Evolutionary conservation across 2,113 vertebrate genomes (phyloP).

Genomic region (Rhabdomys dilectus): DNA sequence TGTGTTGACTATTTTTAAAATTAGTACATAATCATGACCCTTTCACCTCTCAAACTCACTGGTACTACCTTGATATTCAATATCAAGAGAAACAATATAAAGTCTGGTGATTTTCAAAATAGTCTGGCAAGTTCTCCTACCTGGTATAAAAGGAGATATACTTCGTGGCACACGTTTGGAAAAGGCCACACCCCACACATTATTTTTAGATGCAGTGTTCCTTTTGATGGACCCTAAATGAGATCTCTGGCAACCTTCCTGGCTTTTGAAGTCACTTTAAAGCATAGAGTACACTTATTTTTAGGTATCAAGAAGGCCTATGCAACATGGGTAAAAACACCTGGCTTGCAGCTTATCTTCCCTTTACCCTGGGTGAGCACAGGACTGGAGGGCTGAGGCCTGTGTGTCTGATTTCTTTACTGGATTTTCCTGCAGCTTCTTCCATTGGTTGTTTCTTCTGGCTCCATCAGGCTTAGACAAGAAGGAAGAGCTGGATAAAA

Average conservation of each 20-base stretch:
- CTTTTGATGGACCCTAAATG: neutral
- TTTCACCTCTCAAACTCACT: neutral
- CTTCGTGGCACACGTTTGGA: neutral
- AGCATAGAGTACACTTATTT: neutral
- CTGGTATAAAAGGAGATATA: neutral
- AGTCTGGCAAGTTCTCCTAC: neutral
- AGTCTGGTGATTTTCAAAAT: neutral
- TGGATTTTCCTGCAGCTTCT: neutral
- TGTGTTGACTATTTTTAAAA: neutral
- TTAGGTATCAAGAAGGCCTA: neutral
- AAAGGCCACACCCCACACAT: neutral
- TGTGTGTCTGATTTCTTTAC: neutral
- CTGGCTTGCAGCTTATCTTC: neutral
- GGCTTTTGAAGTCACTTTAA: neutral
- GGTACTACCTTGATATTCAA: neutral
- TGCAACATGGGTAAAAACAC: neutral
- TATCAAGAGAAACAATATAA: neutral
- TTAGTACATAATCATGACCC: neutral
- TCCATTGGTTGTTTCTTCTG: neutral
- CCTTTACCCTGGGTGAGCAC: neutral
- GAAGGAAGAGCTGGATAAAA: neutral
- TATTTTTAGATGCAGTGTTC: neutral
- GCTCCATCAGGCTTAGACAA: neutral
- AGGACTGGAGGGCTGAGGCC: accelerated
- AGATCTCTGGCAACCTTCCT: neutral